Evolutionary conservation across 2,113 vertebrate species (phyloP), one percentile per base, ranked within the genome.

Genomic region (Chloroceryle aenea): DNA sequence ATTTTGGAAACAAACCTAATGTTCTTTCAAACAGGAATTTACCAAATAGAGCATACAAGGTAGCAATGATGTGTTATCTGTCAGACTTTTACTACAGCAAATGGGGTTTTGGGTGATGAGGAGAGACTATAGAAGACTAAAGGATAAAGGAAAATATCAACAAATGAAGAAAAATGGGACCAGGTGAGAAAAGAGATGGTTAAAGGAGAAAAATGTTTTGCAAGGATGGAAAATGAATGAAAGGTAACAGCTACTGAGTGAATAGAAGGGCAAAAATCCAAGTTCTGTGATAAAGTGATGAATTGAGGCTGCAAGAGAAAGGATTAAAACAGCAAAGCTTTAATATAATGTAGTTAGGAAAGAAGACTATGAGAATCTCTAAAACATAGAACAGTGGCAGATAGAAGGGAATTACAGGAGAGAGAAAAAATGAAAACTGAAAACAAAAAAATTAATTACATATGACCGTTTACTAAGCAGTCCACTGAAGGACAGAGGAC

Each of bases 251-350:
- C 77, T 77, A 47, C 38, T 68, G 74, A 91, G 79, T 67, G 55
- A 93, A 72, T n/a, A 67, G 55, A 90, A 96, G 88, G 59, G 36
- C 85, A 91, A 62, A 48, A 47, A 32, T 96, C 85, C 83, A 95
- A 85, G 71, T 80, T 93, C 68, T 93, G 40, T 88, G 95, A 93
- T 95, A 88, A 95, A 96, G 84, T 87, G 88, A 95, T 91, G 27
- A 96, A 96, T 3, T 80, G 89, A 94, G 84, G 85, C 48, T 89
- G 92, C 62, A 69, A 42, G 17, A 87, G 88, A 96, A 93, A 96
- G 69, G 45, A 86, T 93, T 94, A 94, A 85, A 93, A 96, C 43
- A 89, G 86, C 94, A 76, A 67, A 87, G 43, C 58, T 97, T 95
- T 95, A 97, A 96, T 69, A 88, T n/a, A 71, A 93, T 81, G 59